phyloP scores from a whole-genome alignment of 2,113 vertebrate species.

The Synodontis membranacea region DNA sequence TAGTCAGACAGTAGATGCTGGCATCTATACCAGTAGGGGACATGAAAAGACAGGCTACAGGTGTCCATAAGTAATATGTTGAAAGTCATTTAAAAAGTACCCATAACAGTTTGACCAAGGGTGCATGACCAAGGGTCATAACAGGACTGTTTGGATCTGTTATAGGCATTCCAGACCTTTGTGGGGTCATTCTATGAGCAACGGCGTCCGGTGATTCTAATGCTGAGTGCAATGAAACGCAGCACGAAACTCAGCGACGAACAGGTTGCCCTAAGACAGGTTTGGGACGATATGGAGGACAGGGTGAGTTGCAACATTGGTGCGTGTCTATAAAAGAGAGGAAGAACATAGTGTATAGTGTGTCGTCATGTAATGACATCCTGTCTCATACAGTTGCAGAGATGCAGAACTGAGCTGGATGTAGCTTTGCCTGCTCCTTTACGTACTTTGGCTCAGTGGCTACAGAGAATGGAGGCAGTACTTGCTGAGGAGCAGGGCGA shows the following conservation, averaged over 20 bases:
- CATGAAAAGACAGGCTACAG: neutral
- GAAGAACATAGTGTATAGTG: neutral
- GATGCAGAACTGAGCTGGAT: conserved; percentile 72
- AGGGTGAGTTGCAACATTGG: conserved; percentile 67
- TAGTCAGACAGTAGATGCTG: neutral
- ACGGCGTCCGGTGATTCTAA: conserved; percentile 65
- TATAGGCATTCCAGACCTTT: conserved; percentile 76
- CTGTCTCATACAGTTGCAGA: conserved; percentile 65
- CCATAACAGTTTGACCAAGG: neutral
- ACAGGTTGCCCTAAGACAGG: conserved; percentile 62
- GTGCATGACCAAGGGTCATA: neutral
- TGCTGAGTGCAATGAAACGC: conserved; percentile 63
- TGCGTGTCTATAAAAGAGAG: neutral
- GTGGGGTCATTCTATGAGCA: conserved; percentile 71
- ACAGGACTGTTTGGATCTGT: neutral
- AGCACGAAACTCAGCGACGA: conserved; percentile 58
- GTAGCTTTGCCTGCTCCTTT: conserved; percentile 73
- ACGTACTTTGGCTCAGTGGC: conserved; percentile 70
- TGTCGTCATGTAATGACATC: neutral
- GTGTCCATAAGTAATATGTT: neutral
- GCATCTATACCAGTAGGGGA: neutral
- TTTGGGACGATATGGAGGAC: conserved; percentile 67
- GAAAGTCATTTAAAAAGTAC: neutral
- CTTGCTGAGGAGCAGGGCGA: conserved; percentile 64
- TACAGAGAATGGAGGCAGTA: conserved; percentile 72